A percentile compares a stretch with the other conserved stretches of the same genome.
These are phyloP conservation scores for Sebastolobus altivelis DNA, from an alignment of 2,797 vertebrate genomes.

Conservation along the genomic window DNA sequence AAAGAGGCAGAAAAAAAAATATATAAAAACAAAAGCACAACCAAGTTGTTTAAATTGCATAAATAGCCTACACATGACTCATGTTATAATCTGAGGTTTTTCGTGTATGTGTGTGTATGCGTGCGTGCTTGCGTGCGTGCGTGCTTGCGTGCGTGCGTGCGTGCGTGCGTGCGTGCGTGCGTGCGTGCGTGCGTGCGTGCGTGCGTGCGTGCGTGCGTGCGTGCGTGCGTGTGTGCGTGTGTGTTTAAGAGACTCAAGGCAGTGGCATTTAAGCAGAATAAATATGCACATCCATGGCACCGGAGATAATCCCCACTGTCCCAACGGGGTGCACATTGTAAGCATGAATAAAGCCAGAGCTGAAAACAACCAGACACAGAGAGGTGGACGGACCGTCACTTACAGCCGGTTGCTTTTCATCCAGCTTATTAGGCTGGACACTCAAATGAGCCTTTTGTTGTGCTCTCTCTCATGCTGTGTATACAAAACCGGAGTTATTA, in stretches of 20 bases:
- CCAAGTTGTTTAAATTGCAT: neutral
- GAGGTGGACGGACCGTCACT: neutral
- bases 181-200: too few species aligned
- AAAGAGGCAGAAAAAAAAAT: neutral
- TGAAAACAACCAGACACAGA: slow-evolving; percentile 18
- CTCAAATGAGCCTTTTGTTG: slow-evolving; percentile 1
- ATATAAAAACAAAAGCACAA: neutral
- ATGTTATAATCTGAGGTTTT: neutral
- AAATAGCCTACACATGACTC: slow-evolving; percentile 3
- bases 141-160: too few species aligned
- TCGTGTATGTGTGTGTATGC: neutral
- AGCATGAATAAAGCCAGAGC: slow-evolving; percentile 46
- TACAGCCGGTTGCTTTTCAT: slow-evolving; percentile 4
- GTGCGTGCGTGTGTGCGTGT: neutral
- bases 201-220: too few species aligned
- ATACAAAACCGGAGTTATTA: neutral
- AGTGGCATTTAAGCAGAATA: slow-evolving; percentile 54
- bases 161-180: too few species aligned
- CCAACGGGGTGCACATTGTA: slow-evolving; percentile 20
- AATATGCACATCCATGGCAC: slow-evolving; percentile 59
- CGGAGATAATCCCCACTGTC: slow-evolving; percentile 45
- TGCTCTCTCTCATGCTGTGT: neutral
- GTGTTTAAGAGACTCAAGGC: slow-evolving; percentile 21
- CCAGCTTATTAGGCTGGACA: slow-evolving; percentile 15
- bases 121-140: too few species aligned